Evolutionary conservation across 2,113 vertebrate species (phyloP).

Genomic region (Gobius niger): DNA sequence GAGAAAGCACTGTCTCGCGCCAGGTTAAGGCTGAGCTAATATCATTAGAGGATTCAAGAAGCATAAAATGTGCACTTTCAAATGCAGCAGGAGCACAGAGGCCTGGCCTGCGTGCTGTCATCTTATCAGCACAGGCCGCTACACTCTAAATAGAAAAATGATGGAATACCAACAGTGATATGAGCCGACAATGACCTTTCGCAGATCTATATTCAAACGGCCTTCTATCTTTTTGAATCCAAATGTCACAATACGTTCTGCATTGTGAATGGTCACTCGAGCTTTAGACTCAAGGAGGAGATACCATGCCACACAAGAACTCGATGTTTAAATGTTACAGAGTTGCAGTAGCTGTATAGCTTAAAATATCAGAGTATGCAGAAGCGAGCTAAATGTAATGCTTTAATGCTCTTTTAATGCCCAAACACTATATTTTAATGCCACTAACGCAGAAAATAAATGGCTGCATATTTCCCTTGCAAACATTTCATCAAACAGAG

Average conservation of each 20-base stretch:
- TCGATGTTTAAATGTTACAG: too few relatives aligned
- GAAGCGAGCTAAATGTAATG: too few relatives aligned
- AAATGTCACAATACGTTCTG: slow-evolving; percentile 22
- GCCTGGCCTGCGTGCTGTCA: slow-evolving; percentile 56
- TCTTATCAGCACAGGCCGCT: slow-evolving; percentile 61
- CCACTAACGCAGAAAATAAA: too few relatives aligned
- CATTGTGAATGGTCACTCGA: neutral
- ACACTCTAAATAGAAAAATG: slow-evolving; percentile 40
- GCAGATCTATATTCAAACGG: slow-evolving; percentile 22
- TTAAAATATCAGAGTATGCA: too few relatives aligned
- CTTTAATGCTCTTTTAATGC: too few relatives aligned
- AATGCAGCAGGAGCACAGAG: slow-evolving; percentile 65
- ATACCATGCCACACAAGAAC: too few relatives aligned
- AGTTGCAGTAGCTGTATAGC: too few relatives aligned
- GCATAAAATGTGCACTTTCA: slow-evolving; percentile 69
- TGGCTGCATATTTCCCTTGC: too few relatives aligned
- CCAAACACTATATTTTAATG: too few relatives aligned
- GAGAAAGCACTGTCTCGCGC: slow-evolving; percentile 61
- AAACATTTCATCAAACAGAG: too few relatives aligned
- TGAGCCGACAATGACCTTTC: slow-evolving; percentile 47
- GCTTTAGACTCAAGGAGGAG: neutral
- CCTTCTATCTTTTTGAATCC: slow-evolving; percentile 26
- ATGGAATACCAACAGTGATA: slow-evolving; percentile 48
- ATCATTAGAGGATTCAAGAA: slow-evolving; percentile 68
- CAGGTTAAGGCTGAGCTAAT: slow-evolving; percentile 61